Evolutionary conservation across 2,113 vertebrate species (phyloP), one percentile per base, ranked within the genome.

Genomic region (Anhinga rufa): DNA sequence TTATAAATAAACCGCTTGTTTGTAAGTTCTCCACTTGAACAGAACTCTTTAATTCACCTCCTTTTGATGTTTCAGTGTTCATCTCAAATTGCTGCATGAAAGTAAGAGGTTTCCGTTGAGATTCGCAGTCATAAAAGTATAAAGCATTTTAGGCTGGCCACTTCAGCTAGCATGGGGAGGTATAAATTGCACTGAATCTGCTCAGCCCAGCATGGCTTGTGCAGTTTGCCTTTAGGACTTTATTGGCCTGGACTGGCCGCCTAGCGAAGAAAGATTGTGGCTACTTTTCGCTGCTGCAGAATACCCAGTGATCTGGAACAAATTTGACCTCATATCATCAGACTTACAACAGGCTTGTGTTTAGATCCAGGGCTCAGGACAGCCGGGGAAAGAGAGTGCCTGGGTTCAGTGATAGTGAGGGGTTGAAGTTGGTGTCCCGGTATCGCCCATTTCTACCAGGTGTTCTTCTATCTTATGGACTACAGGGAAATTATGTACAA

Each of bases 1-100:
- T 88, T 93, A 90, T 86, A 96, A 95, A 93, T 77, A 95, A 94
- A 84, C 84, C 25, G 34, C 87, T 92, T 93, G 80, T 94, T 96
- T 96, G 54, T 80, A 86, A 90, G 93, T 94, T 94, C 93, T 93
- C 48, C 82, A 74, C 92, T 95, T 93, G 91, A 97, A 90, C 77
- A 85, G 82, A 81, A 86, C 92, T 91, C 65, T 95, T 96, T 97
- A 96, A 93, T 96, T 96, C 46, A 20, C 85, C 74, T 94, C 76
- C 79, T 93, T 93, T 93, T 88, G 94, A 95, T 85, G 95, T 82
- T 94, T 88, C 88, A 77, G 52, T 60, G 87, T 96, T 92, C 80
- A 26, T 94, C 95, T 91, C 70, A 94, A 92, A 96, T 89, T 93
- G 91, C 90, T 79, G 85, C 64, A 48, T 82, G 90, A 91, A 97